Percentiles rank a stretch among this genome's conserved stretches.
Evolutionary conservation across 2,113 vertebrate genomes (phyloP).

Genomic region (Crypturellus undulatus): DNA sequence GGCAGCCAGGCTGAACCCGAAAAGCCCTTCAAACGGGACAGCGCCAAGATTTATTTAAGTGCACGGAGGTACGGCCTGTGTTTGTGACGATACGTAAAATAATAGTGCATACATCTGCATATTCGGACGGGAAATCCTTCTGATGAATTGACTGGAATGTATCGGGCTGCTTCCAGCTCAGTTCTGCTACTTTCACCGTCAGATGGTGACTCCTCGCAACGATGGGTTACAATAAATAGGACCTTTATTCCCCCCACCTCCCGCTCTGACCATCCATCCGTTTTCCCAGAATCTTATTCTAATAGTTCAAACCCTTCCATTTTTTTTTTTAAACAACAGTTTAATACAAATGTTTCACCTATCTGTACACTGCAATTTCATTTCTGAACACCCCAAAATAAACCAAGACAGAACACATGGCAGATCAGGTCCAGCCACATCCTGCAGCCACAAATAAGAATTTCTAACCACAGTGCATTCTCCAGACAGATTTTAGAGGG

Average conservation of each 20-base stretch:
- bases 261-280: constrained; percentile 23
- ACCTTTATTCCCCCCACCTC: constrained; percentile 46
- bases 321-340: not conserved
- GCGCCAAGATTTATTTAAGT: constrained; percentile 56
- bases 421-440: not conserved
- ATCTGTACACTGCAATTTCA: not conserved
- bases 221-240: constrained; percentile 17
- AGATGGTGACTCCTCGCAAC: not conserved
- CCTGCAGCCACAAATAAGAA: not conserved
- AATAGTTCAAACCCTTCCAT: constrained; percentile 44
- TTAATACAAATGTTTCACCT: not conserved
- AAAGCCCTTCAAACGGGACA: constrained; percentile 30
- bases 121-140: constrained; percentile 60
- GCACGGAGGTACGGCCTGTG: not conserved
- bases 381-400: constrained; percentile 49
- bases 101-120: constrained; percentile 56
- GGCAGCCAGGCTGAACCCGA: constrained; percentile 19
- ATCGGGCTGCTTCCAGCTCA: not conserved
- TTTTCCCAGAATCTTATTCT: constrained; percentile 17
- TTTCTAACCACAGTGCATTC: not conserved
- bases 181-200: constrained; percentile 12
- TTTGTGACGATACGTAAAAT: constrained; percentile 22
- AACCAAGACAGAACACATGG: not conserved
- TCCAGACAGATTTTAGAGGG: not conserved
- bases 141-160: constrained; percentile 6